A percentile compares a stretch with the other conserved stretches of the same genome.
Evolutionary conservation across 2,888 invertebrate species (phyloP).

Genomic region (Drosophila mimetica): DNA sequence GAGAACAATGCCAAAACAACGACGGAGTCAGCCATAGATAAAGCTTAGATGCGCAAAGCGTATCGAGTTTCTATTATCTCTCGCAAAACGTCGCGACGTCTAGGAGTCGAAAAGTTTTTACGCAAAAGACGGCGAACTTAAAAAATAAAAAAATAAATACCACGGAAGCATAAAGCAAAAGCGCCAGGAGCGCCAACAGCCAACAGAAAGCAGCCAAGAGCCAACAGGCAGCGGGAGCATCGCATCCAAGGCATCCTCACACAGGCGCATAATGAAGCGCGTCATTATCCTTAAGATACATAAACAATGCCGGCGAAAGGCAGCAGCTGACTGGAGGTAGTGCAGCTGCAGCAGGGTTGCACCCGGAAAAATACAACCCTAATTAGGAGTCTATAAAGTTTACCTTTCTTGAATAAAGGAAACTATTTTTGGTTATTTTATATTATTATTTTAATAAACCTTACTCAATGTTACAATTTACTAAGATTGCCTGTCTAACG

Average conservation of each 20-base stretch:
- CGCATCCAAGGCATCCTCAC: conserved; percentile 42
- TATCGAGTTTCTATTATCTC: conserved; percentile 80
- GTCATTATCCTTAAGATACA: conserved; percentile 79
- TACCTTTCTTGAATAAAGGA: neutral
- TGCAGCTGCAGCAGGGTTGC: conserved; percentile 10
- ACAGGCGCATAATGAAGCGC: conserved; percentile 77
- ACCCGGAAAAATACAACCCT: neutral
- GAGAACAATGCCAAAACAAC: conserved; percentile 75
- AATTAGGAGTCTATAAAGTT: neutral
- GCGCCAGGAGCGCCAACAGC: conserved; percentile 37
- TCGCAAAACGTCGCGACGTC: conserved; percentile 76
- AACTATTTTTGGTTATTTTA: too few species aligned
- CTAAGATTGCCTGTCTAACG: too few species aligned
- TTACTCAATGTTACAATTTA: too few species aligned
- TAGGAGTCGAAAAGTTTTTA: conserved; percentile 78
- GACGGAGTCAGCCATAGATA: conserved; percentile 66
- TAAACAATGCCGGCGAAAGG: conserved; percentile 66
- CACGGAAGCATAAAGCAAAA: conserved; percentile 39
- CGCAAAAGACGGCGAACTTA: conserved; percentile 59
- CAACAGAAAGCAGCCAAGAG: conserved; percentile 26
- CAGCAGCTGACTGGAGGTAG: conserved; percentile 28
- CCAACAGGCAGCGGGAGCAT: conserved; percentile 19
- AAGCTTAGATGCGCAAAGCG: conserved; percentile 79
- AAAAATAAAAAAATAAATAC: conserved; percentile 55
- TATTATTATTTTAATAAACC: too few species aligned